A percentile compares a stretch with the other conserved stretches of the same genome.
Conservation (phyloP, 2,797 vertebrate genomes). For the Molossus molossus region DNA sequence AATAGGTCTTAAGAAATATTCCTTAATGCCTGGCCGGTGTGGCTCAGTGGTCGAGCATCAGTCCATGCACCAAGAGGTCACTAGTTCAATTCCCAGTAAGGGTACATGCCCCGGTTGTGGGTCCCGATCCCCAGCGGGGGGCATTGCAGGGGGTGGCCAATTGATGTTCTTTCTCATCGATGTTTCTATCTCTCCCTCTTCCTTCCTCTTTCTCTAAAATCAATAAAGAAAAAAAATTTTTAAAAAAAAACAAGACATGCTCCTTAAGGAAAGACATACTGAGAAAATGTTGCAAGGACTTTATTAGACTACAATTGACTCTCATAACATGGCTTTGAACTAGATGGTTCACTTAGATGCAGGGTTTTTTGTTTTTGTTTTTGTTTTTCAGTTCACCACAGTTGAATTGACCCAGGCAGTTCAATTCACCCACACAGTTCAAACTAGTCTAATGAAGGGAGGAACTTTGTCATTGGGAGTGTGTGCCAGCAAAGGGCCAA, state of each 20-base stretch:
- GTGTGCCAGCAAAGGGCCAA: background rate
- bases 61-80: too few species aligned
- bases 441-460: background rate
- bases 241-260: background rate
- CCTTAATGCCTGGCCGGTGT: too few species aligned
- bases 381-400: background rate
- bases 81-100: too few species aligned
- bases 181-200: too few species aligned
- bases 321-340: background rate
- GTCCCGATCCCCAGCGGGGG: too few species aligned
- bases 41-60: too few species aligned
- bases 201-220: too few species aligned
- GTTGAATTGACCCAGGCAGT: background rate
- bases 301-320: background rate
- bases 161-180: too few species aligned
- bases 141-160: too few species aligned
- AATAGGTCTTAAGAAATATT: background rate
- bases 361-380: background rate
- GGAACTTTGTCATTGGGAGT: background rate
- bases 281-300: background rate
- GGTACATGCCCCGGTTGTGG: too few species aligned
- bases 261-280: background rate
- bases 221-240: too few species aligned
- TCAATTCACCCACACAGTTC: background rate
- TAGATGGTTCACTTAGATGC: background rate